Base-by-base conservation (phyloP, 2,113 vertebrate species). In the Cottus gobio region DNA sequence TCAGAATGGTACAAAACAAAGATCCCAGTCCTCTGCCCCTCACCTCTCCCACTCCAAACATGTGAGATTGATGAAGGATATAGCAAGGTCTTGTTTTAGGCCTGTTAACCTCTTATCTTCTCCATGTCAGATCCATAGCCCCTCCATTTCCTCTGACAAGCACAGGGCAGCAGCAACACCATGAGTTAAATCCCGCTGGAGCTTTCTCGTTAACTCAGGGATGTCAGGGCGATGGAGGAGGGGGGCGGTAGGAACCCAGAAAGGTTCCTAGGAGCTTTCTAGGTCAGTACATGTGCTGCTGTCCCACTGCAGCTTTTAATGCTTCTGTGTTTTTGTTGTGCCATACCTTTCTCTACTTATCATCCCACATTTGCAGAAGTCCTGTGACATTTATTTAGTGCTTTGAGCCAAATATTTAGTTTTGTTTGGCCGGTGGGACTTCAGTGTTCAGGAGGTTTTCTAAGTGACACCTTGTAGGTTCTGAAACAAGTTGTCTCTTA, bases 41-140 rank as follows among this genome's bases (percentile, higher is more conserved):
- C n/a, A 20, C 83, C 54, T 20, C 83, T 85, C 86, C 88, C 85
- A 34, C 76, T 89, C 83, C 65, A 90, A 92, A 93, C 90, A 91
- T 89, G 44, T 90, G 88, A 85, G 81, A 89, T 84, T 92, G 93
- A 93, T 93, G 88, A 91, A 85, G 82, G 88, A 72, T 75, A 76
- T n/a, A 50, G 73, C 70, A 13, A 48, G 80, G 83, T 87, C 92
- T 92, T 65, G 84, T 89, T 88, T 79, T 83, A 85, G 89, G 86
- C 85, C 85, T 83, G 88, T 90, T 91, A 89, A 87, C 90, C 87
- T 93, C 86, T 91, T 91, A 92, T 91, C 90, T 87, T 74, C 87
- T 85, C 46, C 85, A 72, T 87, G 90, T 90, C 83, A 79, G 44
- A 85, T 71, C 78, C 82, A 48, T 71, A 71, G 69, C 77, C 85